phyloP scores from a whole-genome alignment of 2,113 vertebrate species.

The Pao palembangensis region DNA sequence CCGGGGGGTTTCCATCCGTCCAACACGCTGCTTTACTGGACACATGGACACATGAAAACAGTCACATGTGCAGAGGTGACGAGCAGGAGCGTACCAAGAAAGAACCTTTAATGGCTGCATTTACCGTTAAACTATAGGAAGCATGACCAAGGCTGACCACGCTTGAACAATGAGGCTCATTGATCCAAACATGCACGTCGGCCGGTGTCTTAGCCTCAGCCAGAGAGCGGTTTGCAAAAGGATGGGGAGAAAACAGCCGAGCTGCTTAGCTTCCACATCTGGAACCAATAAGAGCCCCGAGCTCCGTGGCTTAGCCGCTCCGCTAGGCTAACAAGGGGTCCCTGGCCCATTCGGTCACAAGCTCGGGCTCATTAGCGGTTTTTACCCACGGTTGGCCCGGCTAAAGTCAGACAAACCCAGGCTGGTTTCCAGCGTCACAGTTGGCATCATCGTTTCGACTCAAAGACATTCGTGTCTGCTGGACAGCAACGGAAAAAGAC shows the following conservation, averaged over 20 bases:
- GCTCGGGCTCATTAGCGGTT: conserved; percentile 47
- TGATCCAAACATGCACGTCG: conserved; percentile 39
- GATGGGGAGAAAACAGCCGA: conserved; percentile 47
- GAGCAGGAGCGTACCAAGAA: background rate
- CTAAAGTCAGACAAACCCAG: conserved; percentile 30
- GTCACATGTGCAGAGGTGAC: too few species aligned
- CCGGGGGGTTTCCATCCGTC: conserved; percentile 20
- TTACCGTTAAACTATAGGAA: background rate
- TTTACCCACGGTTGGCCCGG: conserved; percentile 29
- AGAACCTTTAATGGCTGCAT: background rate
- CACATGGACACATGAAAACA: too few species aligned
- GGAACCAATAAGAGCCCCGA: conserved; percentile 54
- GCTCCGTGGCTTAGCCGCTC: conserved; percentile 30
- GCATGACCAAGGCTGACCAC: conserved; percentile 6
- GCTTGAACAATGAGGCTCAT: conserved; percentile 52
- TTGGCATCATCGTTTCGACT: background rate
- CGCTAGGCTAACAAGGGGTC: conserved; percentile 39
- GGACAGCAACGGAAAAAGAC: background rate
- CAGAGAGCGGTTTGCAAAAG: conserved; percentile 35
- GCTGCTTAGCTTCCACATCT: conserved; percentile 63
- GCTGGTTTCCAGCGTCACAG: conserved; percentile 1
- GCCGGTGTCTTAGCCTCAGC: conserved; percentile 19
- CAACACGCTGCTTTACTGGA: background rate
- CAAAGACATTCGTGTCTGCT: conserved; percentile 1
- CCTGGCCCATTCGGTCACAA: conserved; percentile 13